These are phyloP conservation scores for Thereva nobilitata DNA, from an alignment of 2,888 invertebrate species.

Conservation along the genomic window DNA sequence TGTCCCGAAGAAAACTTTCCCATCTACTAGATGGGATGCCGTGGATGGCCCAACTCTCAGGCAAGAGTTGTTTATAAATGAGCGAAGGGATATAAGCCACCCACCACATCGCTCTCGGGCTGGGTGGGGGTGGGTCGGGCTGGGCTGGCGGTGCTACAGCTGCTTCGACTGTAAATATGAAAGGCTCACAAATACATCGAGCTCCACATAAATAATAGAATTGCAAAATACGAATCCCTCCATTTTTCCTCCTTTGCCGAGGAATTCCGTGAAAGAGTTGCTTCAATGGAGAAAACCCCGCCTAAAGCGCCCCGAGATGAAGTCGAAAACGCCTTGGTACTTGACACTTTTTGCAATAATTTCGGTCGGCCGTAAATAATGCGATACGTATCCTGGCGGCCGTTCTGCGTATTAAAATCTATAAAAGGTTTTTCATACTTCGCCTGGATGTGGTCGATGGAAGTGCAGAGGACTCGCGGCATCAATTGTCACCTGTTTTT, in stretches of 20 bases:
- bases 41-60: slow-evolving; percentile 26
- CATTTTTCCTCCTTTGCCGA: slow-evolving; percentile 15
- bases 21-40: background rate
- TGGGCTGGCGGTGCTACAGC: background rate
- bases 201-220: slow-evolving; percentile 31
- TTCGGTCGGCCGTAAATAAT: background rate
- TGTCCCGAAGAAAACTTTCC: slow-evolving; percentile 30
- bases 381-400: no score
- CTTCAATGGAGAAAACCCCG: slow-evolving; percentile 15
- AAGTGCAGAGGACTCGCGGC: no score
- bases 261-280: slow-evolving; percentile 29
- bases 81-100: slow-evolving; percentile 16
- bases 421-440: no score
- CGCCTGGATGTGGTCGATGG: no score
- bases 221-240: slow-evolving; percentile 29
- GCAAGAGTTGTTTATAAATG: slow-evolving; percentile 31
- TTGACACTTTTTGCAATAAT: slow-evolving; percentile 32
- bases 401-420: no score
- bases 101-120: slow-evolving; percentile 12
- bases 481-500: no score
- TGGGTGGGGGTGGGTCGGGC: background rate
- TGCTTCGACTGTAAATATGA: slow-evolving; percentile 37
- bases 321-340: slow-evolving; percentile 22
- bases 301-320: slow-evolving; percentile 16
- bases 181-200: slow-evolving; percentile 32